phyloP scores from a whole-genome alignment of 1,140 invertebrate species.

The Scaptomyza pallida region DNA sequence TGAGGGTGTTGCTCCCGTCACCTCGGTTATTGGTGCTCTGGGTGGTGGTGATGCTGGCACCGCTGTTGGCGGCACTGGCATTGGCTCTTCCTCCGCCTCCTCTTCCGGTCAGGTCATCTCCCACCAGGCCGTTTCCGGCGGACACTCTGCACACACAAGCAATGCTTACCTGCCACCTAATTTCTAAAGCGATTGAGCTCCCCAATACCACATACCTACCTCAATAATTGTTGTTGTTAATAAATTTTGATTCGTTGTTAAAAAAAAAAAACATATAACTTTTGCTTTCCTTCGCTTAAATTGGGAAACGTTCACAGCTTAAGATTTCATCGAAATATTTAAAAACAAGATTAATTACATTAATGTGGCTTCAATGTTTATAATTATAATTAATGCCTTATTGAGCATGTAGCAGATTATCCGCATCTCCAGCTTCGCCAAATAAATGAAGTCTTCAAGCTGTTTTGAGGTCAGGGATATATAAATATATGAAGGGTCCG shows the following conservation, averaged over 20 bases:
- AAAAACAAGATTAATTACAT: conserved; percentile 25
- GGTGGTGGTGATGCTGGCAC: conserved; percentile 52
- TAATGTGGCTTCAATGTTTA: conserved; percentile 4
- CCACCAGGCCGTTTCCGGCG: not conserved
- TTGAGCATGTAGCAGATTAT: conserved; percentile 19
- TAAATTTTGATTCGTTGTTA: conserved; percentile 66
- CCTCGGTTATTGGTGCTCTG: conserved; percentile 77
- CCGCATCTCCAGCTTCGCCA: conserved; percentile 2
- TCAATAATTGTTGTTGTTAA: conserved; percentile 58
- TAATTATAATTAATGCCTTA: conserved; percentile 38
- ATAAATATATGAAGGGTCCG: not conserved
- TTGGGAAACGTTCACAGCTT: not conserved
- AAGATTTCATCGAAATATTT: not conserved
- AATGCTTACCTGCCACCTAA: conserved; percentile 81
- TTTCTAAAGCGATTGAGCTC: conserved; percentile 73
- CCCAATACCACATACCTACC: not conserved
- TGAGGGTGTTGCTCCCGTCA: conserved; percentile 79
- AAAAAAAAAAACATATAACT: conserved; percentile 33
- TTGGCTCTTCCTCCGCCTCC: conserved; percentile 21
- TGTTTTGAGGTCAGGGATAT: conserved; percentile 42
- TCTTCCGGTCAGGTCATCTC: conserved; percentile 34
- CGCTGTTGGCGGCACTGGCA: conserved; percentile 20
- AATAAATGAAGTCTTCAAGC: conserved; percentile 40
- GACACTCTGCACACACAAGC: conserved; percentile 31
- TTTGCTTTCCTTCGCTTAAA: conserved; percentile 1